These are phyloP conservation scores for Ptychoptera contaminata DNA, from an alignment of 2,888 invertebrate genomes.

Conservation along the genomic window DNA sequence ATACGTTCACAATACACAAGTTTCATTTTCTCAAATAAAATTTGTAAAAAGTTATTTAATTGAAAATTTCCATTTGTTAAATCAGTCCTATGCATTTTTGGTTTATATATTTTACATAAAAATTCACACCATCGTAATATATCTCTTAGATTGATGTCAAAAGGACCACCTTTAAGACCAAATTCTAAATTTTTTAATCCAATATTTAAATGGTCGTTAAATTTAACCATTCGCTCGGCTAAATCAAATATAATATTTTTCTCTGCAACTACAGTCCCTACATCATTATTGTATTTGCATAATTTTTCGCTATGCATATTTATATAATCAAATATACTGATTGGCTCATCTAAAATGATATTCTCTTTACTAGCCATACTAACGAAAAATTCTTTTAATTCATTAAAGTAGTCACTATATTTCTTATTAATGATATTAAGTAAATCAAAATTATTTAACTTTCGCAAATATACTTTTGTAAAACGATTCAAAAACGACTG, in stretches of 20 bases:
- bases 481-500: constrained; percentile 95
- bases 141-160: constrained; percentile 96
- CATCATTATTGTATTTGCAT: not conserved
- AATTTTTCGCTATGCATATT: not conserved
- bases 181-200: constrained; percentile 51
- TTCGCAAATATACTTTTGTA: constrained; percentile 66
- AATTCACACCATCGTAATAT: constrained; percentile 72
- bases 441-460: constrained; percentile 48
- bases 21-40: constrained; percentile 37
- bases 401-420: constrained; percentile 19
- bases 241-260: constrained; percentile 34
- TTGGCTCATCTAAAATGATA: constrained; percentile 8
- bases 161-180: constrained; percentile 76
- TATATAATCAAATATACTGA: constrained; percentile 2
- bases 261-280: not conserved
- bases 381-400: constrained; percentile 16
- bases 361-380: constrained; percentile 1
- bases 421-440: constrained; percentile 26
- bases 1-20: constrained; percentile 78
- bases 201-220: constrained; percentile 51
- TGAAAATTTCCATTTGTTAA: constrained; percentile 7
- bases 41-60: constrained; percentile 13
- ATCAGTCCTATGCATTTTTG: constrained; percentile 11
- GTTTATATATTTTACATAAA: constrained; percentile 21
- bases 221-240: constrained; percentile 56